phyloP scores from a whole-genome alignment of 2,113 vertebrate species.

The Ptilorrhoa leucosticta region DNA sequence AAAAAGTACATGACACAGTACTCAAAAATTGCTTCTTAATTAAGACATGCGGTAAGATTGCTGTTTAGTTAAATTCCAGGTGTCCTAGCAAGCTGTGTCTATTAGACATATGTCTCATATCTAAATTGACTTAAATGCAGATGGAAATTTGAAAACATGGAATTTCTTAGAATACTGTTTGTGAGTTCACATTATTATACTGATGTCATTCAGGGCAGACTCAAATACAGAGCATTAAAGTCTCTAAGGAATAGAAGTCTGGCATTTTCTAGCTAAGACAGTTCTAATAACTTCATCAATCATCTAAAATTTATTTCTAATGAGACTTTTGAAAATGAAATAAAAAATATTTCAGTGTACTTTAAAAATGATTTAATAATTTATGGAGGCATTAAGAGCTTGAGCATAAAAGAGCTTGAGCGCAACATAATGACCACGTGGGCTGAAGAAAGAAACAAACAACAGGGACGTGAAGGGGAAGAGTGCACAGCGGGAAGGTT shows the following conservation, averaged over 20 bases:
- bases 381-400: background rate
- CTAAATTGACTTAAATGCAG: background rate
- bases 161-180: conserved; percentile 32
- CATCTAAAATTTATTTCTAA: background rate
- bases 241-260: background rate
- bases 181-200: background rate
- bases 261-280: background rate
- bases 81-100: background rate
- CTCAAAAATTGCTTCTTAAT: background rate
- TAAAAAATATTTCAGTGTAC: background rate
- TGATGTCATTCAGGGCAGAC: background rate
- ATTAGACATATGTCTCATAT: background rate
- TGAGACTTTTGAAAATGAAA: background rate
- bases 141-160: conserved; percentile 12
- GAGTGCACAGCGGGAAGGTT: background rate
- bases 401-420: background rate
- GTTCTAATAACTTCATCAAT: background rate
- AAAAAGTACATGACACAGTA: background rate
- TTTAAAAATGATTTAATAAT: background rate
- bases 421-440: accelerated
- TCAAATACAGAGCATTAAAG: background rate
- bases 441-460: background rate
- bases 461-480: background rate
- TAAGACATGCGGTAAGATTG: background rate
- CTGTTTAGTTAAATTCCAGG: background rate